These are phyloP conservation scores for Chelmon rostratus DNA, from an alignment of 2,797 vertebrate genomes.

Conservation along the genomic window DNA sequence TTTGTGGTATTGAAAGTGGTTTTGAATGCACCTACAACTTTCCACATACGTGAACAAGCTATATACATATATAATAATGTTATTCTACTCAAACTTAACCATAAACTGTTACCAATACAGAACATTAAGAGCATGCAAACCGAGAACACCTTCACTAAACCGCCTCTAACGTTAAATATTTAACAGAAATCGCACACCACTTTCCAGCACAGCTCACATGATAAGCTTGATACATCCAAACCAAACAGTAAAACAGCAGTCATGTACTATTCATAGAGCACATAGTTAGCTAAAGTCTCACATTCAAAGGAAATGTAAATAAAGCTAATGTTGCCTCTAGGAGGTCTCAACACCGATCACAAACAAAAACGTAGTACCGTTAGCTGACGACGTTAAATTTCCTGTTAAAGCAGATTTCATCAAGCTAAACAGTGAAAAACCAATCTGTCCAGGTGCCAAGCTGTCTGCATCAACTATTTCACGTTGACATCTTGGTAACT, in stretches of 20 bases:
- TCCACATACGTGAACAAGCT: neutral
- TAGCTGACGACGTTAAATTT: neutral
- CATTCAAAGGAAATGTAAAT: constrained; percentile 32
- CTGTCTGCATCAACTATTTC: neutral
- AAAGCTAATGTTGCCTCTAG: neutral
- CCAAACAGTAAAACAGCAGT: constrained; percentile 1
- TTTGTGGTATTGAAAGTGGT: neutral
- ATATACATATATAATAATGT: neutral
- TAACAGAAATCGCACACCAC: constrained; percentile 56
- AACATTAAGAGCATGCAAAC: neutral
- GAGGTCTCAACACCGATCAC: neutral
- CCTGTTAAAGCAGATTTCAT: neutral
- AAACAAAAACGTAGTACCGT: neutral
- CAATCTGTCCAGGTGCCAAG: fast-evolving
- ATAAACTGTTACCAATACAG: neutral
- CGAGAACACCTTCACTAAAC: constrained; percentile 31
- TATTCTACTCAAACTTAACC: neutral
- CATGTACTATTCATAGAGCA: neutral
- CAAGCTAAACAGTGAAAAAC: neutral
- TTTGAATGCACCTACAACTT: neutral
- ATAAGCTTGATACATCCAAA: constrained; percentile 7
- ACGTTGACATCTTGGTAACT: neutral
- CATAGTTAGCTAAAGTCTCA: neutral
- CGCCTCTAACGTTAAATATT: constrained; percentile 59
- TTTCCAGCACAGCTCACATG: constrained; percentile 25